Evolutionary conservation across 1,140 invertebrate genomes (phyloP).

Genomic region (Eubasilissa regina): DNA sequence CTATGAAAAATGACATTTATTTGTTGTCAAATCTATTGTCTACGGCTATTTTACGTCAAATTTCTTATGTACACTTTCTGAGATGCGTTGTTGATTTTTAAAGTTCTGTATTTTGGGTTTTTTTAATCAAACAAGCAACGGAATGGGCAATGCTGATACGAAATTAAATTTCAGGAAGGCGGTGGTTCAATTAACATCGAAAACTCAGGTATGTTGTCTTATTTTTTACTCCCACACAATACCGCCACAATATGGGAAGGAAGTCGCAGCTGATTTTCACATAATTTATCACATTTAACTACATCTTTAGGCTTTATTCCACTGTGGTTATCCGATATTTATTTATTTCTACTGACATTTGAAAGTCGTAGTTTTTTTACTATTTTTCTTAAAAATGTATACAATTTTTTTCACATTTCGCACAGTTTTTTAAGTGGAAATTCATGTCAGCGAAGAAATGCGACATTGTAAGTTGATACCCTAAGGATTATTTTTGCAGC

Average conservation of each 20-base stretch:
- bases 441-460: too few species aligned
- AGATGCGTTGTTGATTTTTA: conserved; percentile 44
- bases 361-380: too few species aligned
- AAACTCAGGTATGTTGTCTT: conserved; percentile 83
- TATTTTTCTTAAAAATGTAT: too few species aligned
- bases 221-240: conserved; percentile 32
- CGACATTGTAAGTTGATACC: too few species aligned
- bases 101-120: conserved; percentile 11
- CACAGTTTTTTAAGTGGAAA: too few species aligned
- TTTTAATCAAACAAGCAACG: conserved; percentile 23
- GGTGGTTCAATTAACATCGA: conserved; percentile 96
- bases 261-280: conserved; percentile 27
- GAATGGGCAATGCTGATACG: conserved; percentile 97
- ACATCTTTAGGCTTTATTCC: not conserved
- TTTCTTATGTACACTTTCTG: conserved; percentile 20
- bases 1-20: conserved; percentile 39
- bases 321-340: too few species aligned
- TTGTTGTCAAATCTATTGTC: conserved; percentile 49
- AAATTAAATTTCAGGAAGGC: conserved; percentile 98
- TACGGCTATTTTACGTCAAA: conserved; percentile 51
- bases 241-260: conserved; percentile 48
- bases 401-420: too few species aligned
- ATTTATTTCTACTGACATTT: too few species aligned
- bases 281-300: conserved; percentile 16
- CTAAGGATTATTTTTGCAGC: not conserved